Evolutionary conservation across 2,888 invertebrate species (phyloP).

Genomic region (Unio delphinus): DNA sequence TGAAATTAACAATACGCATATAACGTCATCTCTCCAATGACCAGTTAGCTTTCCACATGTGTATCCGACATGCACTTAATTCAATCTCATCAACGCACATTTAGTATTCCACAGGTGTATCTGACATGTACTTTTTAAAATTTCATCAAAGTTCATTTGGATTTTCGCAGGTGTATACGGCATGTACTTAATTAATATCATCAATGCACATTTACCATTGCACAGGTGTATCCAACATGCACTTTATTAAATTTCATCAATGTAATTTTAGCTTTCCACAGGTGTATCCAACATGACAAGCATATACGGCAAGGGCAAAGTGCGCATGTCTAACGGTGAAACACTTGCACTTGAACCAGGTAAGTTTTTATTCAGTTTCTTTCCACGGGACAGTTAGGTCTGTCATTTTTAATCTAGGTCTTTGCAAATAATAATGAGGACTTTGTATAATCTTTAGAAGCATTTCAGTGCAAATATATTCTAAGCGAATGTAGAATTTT

Average conservation of each 20-base stretch:
- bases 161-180: slow-evolving; percentile 7
- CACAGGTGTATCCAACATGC: slow-evolving; percentile 2
- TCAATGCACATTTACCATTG: too few species aligned
- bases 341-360: slow-evolving; percentile 39
- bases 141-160: too few species aligned
- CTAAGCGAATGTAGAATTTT: not conserved
- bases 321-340: slow-evolving; percentile 40
- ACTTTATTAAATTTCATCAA: too few species aligned
- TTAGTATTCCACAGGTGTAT: not conserved
- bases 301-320: slow-evolving; percentile 45
- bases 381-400: not conserved
- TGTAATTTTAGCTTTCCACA: not conserved
- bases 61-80: too few species aligned
- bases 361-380: slow-evolving; percentile 1
- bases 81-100: too few species aligned
- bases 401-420: not conserved
- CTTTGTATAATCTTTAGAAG: too few species aligned
- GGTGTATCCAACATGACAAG: slow-evolving; percentile 33
- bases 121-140: slow-evolving; percentile 18
- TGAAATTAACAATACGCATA: too few species aligned
- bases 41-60: too few species aligned
- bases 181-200: slow-evolving; percentile 9
- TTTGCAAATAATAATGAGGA: not conserved
- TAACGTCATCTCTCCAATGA: too few species aligned
- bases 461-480: not conserved